These are phyloP conservation scores for Cyprinodon brontotheroides DNA, from an alignment of 2,113 vertebrate species.

Conservation along the genomic window DNA sequence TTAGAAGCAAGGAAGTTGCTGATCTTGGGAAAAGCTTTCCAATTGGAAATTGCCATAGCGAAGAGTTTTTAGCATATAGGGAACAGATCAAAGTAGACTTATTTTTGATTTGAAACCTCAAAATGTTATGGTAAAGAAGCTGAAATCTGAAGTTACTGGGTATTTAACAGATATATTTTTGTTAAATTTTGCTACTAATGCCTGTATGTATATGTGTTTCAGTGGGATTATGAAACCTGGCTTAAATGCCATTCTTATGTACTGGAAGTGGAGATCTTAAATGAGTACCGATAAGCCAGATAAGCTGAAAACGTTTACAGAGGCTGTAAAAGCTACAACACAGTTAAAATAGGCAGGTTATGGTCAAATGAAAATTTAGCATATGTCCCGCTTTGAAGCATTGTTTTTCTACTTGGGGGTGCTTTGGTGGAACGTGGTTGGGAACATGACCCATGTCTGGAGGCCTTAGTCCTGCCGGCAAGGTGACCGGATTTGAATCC, in stretches of 20 bases:
- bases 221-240: slow-evolving; percentile 97
- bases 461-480: too few relatives aligned
- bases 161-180: neutral
- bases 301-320: neutral
- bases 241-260: slow-evolving; percentile 92
- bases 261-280: slow-evolving; percentile 97
- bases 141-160: neutral
- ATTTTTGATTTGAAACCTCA: too few relatives aligned
- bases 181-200: neutral
- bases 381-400: too few relatives aligned
- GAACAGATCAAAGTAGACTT: too few relatives aligned
- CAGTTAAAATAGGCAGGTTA: neutral
- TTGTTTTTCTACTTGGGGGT: too few relatives aligned
- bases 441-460: too few relatives aligned
- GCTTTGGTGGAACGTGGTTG: too few relatives aligned
- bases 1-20: too few relatives aligned
- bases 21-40: neutral
- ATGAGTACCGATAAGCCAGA: slow-evolving; percentile 80
- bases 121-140: too few relatives aligned
- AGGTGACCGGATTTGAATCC: too few relatives aligned
- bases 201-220: slow-evolving; percentile 50
- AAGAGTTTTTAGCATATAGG: neutral
- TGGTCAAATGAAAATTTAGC: neutral
- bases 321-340: neutral
- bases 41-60: neutral